Conservation (phyloP, 2,113 vertebrate species). For the Tragulus kanchil region DNA sequence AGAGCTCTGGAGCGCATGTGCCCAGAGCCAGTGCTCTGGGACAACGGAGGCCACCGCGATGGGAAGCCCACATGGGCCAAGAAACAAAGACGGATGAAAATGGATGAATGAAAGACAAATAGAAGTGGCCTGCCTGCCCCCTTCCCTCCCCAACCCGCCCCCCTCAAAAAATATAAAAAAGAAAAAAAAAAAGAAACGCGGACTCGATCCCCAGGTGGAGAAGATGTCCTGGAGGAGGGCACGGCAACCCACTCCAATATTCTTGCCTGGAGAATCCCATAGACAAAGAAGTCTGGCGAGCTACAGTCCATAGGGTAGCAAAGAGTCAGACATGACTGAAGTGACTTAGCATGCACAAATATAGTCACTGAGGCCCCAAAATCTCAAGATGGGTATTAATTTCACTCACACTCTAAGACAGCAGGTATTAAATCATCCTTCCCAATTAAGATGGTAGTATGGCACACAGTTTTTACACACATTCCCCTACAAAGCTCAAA, state of each 20-base stretch:
- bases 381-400: neutral
- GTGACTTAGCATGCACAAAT: neutral
- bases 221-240: neutral
- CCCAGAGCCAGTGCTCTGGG: no score
- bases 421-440: neutral
- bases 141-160: no score
- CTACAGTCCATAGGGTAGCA: neutral
- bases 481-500: conserved; percentile 22
- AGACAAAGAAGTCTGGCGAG: neutral
- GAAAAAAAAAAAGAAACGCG: neutral
- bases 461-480: neutral
- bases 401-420: neutral
- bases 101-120: no score
- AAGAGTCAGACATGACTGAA: neutral
- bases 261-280: neutral
- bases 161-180: no score
- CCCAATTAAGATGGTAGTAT: neutral
- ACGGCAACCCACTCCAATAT: neutral
- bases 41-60: no score
- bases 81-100: no score
- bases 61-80: no score
- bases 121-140: no score
- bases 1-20: no score
- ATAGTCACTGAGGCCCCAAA: neutral
- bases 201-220: neutral